Evolutionary conservation across 2,113 vertebrate species (phyloP).

Genomic region (Sander vitreus): DNA sequence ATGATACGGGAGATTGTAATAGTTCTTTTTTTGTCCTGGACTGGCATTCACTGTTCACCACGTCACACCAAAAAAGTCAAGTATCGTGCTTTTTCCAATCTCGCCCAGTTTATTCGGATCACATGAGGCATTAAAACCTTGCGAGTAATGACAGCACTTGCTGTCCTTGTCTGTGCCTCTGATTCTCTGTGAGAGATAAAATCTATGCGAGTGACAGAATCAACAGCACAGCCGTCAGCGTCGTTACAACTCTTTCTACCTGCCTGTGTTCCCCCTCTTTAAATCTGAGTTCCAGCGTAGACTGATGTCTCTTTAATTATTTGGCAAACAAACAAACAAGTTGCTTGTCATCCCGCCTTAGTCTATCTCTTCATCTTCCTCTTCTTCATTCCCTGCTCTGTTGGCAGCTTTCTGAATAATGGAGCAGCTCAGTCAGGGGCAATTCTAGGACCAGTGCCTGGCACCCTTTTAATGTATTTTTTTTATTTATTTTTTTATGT

Average conservation of each 20-base stretch:
- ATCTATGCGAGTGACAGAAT: slow-evolving; percentile 54
- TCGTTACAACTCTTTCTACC: slow-evolving; percentile 53
- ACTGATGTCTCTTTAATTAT: slow-evolving; percentile 72
- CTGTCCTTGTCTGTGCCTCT: slow-evolving; percentile 42
- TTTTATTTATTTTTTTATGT: no score
- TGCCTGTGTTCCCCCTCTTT: slow-evolving; percentile 45
- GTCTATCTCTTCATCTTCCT: slow-evolving; percentile 62
- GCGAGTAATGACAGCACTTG: slow-evolving; percentile 34
- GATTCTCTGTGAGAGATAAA: slow-evolving; percentile 45
- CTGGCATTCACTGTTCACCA: background rate
- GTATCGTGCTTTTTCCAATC: background rate
- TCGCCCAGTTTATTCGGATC: slow-evolving; percentile 25
- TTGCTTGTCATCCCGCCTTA: slow-evolving; percentile 65
- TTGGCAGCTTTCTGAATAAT: slow-evolving; percentile 72
- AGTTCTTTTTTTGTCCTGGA: background rate
- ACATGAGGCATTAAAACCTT: slow-evolving; percentile 32
- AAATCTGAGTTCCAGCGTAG: slow-evolving; percentile 44
- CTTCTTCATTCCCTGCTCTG: slow-evolving; percentile 46
- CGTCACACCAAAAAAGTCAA: background rate
- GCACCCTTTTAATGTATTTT: no score
- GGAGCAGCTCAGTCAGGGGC: slow-evolving; percentile 43
- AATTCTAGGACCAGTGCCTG: no score
- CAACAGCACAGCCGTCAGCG: slow-evolving; percentile 42
- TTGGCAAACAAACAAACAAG: slow-evolving; percentile 71
- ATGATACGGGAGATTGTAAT: background rate